Evolutionary conservation across 2,888 invertebrate genomes (phyloP).

Genomic region (Drosophila longiperda): DNA sequence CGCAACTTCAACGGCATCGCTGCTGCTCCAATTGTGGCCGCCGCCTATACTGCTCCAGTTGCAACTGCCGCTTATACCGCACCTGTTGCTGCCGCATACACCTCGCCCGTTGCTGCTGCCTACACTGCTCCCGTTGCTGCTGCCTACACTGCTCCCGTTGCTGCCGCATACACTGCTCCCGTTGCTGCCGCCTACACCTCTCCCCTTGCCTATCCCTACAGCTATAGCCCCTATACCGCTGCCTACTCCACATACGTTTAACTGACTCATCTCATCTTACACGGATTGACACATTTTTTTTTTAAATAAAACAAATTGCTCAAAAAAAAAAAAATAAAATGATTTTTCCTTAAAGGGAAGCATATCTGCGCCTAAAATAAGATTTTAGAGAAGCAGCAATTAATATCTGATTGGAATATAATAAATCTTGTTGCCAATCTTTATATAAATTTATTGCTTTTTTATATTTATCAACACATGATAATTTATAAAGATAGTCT

Average conservation of each 20-base stretch:
- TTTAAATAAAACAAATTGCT: constrained; percentile 22
- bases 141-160: constrained; percentile 68
- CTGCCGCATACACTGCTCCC: constrained; percentile 66
- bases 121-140: constrained; percentile 71
- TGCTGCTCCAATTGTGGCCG: constrained; percentile 82
- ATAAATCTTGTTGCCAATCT: too few relatives aligned
- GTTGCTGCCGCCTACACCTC: constrained; percentile 71
- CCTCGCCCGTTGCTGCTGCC: constrained; percentile 63
- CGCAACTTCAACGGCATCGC: constrained; percentile 87
- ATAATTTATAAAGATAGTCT: too few relatives aligned
- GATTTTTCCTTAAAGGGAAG: background rate
- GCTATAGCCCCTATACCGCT: constrained; percentile 47
- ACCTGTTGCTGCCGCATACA: constrained; percentile 74
- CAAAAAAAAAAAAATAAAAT: background rate
- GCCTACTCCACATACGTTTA: constrained; percentile 66
- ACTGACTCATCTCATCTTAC: constrained; percentile 13
- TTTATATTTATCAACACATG: too few relatives aligned
- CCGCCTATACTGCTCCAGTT: constrained; percentile 61
- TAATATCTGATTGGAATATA: too few relatives aligned
- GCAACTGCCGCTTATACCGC: constrained; percentile 65
- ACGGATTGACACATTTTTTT: background rate
- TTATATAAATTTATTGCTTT: too few relatives aligned
- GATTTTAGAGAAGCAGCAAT: background rate
- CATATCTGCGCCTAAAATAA: background rate
- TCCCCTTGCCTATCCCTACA: constrained; percentile 57